These are phyloP conservation scores for Cataglyphis livida DNA, from an alignment of 2,888 invertebrate species.

Conservation along the genomic window DNA sequence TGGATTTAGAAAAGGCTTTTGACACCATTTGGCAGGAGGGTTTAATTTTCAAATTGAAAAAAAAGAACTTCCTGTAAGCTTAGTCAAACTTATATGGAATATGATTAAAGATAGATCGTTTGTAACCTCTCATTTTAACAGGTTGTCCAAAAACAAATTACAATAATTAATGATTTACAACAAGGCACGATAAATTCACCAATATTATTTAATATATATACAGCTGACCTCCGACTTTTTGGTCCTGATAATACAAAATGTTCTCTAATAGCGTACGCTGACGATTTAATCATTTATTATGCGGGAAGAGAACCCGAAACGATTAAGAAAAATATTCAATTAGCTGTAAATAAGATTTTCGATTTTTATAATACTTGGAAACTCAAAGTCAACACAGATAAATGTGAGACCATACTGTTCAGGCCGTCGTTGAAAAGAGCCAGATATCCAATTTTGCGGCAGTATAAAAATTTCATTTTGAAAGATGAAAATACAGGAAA, in stretches of 20 bases:
- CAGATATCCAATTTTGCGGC: too few species aligned
- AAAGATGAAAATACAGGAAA: too few species aligned
- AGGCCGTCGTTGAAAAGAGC: too few species aligned
- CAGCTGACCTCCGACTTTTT: slow-evolving; percentile 8
- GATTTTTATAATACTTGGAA: too few species aligned
- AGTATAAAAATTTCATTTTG: too few species aligned
- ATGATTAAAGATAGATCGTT: slow-evolving; percentile 8
- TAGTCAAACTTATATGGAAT: slow-evolving; percentile 15
- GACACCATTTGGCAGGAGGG: background rate
- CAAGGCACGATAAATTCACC: slow-evolving; percentile 37
- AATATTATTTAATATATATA: slow-evolving; percentile 34
- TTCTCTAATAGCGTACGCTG: slow-evolving; percentile 47
- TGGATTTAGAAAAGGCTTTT: background rate
- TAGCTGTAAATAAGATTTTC: slow-evolving; percentile 36
- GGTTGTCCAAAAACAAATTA: background rate
- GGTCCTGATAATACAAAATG: slow-evolving; percentile 4
- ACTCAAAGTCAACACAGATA: too few species aligned
- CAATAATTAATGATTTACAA: slow-evolving; percentile 31
- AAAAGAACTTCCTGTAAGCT: slow-evolving; percentile 61
- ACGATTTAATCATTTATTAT: slow-evolving; percentile 52
- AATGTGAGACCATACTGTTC: too few species aligned
- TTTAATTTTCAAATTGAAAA: background rate
- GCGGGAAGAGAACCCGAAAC: background rate
- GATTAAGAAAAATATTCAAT: slow-evolving; percentile 27
- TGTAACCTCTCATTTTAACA: background rate